These are phyloP conservation scores for Mylabris sibirica DNA, from an alignment of 2,888 invertebrate species.

Conservation along the genomic window DNA sequence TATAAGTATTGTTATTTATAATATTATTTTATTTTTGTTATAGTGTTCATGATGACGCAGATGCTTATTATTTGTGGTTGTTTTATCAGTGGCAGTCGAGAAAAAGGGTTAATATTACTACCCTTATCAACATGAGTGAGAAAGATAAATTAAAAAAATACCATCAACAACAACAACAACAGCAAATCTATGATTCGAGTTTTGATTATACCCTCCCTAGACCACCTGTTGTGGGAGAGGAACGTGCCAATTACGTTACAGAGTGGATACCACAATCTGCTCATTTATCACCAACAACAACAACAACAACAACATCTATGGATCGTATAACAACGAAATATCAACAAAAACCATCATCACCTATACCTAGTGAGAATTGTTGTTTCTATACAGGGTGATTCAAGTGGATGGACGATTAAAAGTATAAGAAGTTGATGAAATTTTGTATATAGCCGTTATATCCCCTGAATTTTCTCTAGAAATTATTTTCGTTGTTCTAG, in stretches of 20 bases:
- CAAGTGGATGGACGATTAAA: too few species aligned
- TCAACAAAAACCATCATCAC: conserved; percentile 50
- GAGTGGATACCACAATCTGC: conserved; percentile 48
- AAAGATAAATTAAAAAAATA: conserved; percentile 38
- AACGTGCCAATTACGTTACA: conserved; percentile 60
- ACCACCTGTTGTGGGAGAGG: conserved; percentile 85
- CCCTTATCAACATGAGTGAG: conserved; percentile 53
- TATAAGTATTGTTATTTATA: not conserved
- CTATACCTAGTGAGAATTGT: conserved; percentile 43
- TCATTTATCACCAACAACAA: conserved; percentile 33
- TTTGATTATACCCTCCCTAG: conserved; percentile 75
- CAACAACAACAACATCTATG: conserved; percentile 40
- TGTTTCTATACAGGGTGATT: conserved; percentile 18
- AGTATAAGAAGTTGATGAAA: too few species aligned
- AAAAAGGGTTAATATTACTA: conserved; percentile 42
- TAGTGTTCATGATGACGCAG: conserved; percentile 55
- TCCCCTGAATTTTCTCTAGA: too few species aligned
- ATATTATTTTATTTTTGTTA: conserved; percentile 23
- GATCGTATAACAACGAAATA: conserved; percentile 43
- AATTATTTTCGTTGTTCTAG: too few species aligned
- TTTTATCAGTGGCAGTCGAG: conserved; percentile 34
- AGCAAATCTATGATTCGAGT: conserved; percentile 50
- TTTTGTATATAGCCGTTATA: too few species aligned
- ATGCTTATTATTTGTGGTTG: conserved; percentile 40
- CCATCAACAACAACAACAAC: conserved; percentile 29